phyloP scores from a whole-genome alignment of 2,113 vertebrate species.

The Hyla sarda region DNA sequence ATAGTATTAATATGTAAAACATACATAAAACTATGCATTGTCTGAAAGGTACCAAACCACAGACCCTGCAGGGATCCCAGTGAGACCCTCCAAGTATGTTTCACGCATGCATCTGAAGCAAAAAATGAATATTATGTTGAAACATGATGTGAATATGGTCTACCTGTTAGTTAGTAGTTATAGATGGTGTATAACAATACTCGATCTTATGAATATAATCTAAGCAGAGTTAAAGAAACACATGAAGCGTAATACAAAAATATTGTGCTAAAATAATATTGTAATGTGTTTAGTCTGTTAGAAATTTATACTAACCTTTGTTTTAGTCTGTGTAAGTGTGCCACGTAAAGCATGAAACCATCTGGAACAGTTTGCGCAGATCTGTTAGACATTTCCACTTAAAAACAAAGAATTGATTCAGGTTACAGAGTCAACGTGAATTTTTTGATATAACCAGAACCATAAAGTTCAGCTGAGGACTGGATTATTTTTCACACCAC shows the following conservation, averaged over 20 bases:
- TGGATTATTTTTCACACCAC: not conserved
- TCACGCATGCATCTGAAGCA: no score
- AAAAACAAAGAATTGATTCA: slow-evolving; percentile 8
- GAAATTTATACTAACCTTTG: not conserved
- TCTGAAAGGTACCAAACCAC: no score
- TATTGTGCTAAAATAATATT: not conserved
- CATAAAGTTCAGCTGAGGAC: slow-evolving; percentile 21
- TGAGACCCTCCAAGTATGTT: no score
- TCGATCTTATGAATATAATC: no score
- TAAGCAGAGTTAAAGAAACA: no score
- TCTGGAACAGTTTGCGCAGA: not conserved
- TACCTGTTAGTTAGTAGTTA: no score
- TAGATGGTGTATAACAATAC: no score
- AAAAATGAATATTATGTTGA: no score
- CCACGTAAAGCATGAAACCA: not conserved
- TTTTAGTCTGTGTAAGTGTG: not conserved
- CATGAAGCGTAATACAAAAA: not conserved
- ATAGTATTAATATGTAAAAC: no score
- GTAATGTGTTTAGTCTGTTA: not conserved
- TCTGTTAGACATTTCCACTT: not conserved
- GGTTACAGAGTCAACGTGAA: not conserved
- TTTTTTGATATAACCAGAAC: not conserved
- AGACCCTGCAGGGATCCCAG: no score
- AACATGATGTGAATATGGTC: no score
- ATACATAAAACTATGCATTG: no score